phyloP scores from a whole-genome alignment of 2,113 vertebrate species.

The Probosciger aterrimus region DNA sequence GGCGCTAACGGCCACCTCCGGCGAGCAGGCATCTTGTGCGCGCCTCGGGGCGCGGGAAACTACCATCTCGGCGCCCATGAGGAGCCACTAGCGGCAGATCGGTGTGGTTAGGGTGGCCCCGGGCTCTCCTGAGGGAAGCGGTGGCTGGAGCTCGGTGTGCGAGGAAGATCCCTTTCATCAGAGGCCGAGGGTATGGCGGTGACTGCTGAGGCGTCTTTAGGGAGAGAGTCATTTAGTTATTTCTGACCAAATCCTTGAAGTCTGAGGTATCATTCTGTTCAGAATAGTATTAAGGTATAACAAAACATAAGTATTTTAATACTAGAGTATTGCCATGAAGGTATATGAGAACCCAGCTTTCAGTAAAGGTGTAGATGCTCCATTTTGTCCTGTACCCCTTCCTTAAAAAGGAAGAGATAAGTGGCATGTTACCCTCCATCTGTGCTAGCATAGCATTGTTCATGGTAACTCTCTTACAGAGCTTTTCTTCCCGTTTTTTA shows the following conservation, averaged over 20 bases:
- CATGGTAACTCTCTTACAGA: neutral
- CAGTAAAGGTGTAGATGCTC: neutral
- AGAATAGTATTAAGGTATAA: neutral
- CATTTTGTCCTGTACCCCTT: neutral
- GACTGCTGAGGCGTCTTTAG: neutral
- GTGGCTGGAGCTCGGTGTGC: rapidly evolving
- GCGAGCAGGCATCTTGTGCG: too few species aligned
- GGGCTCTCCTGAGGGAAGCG: neutral
- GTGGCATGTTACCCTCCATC: neutral
- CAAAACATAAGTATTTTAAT: neutral
- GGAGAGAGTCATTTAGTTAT: neutral
- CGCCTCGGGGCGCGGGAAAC: neutral
- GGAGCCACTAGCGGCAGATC: rapidly evolving
- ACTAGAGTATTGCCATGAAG: rapidly evolving
- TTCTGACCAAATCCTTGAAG: neutral
- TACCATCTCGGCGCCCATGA: neutral
- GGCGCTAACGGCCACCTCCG: neutral
- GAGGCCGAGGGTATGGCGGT: neutral
- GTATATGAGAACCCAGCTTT: neutral
- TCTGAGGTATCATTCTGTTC: neutral
- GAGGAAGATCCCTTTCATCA: rapidly evolving
- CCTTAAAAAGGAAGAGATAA: neutral
- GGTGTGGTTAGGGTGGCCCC: too few species aligned
- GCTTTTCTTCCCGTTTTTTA: neutral
- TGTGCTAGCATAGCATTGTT: neutral